Evolutionary conservation across 2,797 vertebrate species (phyloP), one percentile per base, ranked within the genome.

Genomic region (Chrysocyon brachyurus): DNA sequence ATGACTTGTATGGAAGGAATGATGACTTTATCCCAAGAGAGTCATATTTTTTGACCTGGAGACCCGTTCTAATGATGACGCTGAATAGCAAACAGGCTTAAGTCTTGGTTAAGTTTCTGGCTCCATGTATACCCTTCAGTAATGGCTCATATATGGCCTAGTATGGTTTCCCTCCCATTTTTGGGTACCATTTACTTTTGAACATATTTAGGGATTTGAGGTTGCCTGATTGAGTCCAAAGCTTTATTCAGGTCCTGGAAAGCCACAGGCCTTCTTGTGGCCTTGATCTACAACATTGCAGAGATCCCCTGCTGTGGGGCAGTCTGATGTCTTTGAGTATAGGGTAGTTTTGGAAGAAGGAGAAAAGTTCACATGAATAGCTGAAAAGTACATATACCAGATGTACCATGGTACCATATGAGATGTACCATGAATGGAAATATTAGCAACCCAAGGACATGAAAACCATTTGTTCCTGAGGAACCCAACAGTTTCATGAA

Each of bases 81-180:
- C 17, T 46, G 28, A 22, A 12, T n/a, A 54, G 12, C 28, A 12
- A 8, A 49, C 49, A 24, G 24, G 17, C 1, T 40, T 10, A 6
- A 22, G 1, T n/a, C 52, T 22, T 12, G 2, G 85, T 86, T 11
- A 1, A 11, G 28, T 57, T 54, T 91, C 70, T 57, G 68, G 19
- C 46, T 52, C 73, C 73, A 1, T 9, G 14, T 28, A 12, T 4
- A 5, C 40, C 24, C 17, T 14, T 68, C 5, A 10, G 36, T n/a
- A 19, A 11, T 8, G 11, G 24, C n/a, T 54, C 36, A 0, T 1
- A 0, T 17, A 2, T 40, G 21, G 11, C 4, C 16, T 17, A 4
- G 21, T 49, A 10, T 75, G 33, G 54, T 52, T 28, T 59, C 46
- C 49, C 16, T 64, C 54, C 87, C 40, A 0, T 73, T 94, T 92